Conservation (phyloP, 2,888 invertebrate genomes). For the Sympetrum striolatum region DNA sequence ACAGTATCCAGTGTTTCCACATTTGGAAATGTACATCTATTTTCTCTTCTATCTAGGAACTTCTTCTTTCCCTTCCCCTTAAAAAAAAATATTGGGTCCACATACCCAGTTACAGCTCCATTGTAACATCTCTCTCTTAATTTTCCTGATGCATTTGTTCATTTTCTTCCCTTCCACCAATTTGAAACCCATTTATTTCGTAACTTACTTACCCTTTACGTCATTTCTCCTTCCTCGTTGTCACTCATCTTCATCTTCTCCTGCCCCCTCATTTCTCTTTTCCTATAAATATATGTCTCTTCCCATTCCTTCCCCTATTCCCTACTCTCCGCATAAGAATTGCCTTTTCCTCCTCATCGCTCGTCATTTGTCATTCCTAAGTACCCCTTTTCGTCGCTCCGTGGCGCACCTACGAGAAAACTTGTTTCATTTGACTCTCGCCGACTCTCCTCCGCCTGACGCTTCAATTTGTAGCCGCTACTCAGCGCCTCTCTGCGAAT, state of each 20-base stretch:
- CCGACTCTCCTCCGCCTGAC: not conserved
- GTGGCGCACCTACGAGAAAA: not conserved
- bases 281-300: not conserved
- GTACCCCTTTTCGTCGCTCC: not conserved
- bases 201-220: not conserved
- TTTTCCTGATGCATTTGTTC: not conserved
- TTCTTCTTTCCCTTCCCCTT: too few species aligned
- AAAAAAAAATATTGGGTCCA: too few species aligned
- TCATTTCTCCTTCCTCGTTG: not conserved
- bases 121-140: not conserved
- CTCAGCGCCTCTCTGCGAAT: not conserved
- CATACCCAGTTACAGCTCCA: not conserved
- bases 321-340: not conserved
- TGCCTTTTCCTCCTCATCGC: not conserved
- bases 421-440: not conserved
- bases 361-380: not conserved
- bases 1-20: too few species aligned
- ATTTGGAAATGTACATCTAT: too few species aligned
- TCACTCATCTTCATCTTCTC: not conserved
- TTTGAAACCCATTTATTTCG: not conserved
- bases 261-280: not conserved
- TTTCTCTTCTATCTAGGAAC: too few species aligned
- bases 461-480: not conserved
- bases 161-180: not conserved
- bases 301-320: not conserved